Conservation (phyloP, 2,113 vertebrate species). For the Natator depressus region DNA sequence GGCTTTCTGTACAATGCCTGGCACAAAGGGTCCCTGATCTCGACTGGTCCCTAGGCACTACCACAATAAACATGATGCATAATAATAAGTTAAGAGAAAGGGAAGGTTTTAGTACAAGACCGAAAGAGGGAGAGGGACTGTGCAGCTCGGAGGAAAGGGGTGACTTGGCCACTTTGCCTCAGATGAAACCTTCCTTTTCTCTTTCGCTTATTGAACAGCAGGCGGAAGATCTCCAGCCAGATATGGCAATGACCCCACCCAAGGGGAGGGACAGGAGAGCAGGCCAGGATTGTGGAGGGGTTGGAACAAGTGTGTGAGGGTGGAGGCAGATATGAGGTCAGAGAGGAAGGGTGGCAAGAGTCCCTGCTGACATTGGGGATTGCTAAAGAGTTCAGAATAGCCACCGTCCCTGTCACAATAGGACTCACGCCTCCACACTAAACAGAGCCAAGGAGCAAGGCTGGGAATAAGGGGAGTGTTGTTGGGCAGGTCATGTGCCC, state of each 20-base stretch:
- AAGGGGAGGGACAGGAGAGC: not conserved
- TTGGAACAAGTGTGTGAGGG: not conserved
- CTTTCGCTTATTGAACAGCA: rapidly evolving
- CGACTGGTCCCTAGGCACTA: not conserved
- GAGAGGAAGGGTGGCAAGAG: rapidly evolving
- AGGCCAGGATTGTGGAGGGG: not conserved
- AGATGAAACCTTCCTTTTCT: not conserved
- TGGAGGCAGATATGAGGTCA: not conserved
- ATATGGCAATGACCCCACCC: too few relatives aligned
- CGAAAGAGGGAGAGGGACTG: not conserved
- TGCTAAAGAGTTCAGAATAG: not conserved
- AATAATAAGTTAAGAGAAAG: not conserved
- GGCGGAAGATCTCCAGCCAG: not conserved
- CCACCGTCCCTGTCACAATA: not conserved
- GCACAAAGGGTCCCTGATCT: not conserved
- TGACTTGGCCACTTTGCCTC: not conserved
- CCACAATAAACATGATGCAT: not conserved
- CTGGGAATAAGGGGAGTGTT: not conserved
- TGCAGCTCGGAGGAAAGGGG: not conserved
- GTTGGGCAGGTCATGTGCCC: not conserved
- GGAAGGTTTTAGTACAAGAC: not conserved
- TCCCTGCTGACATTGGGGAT: not conserved
- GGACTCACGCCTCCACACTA: not conserved
- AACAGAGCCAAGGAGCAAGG: not conserved
- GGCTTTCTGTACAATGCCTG: not conserved